Percentiles rank a stretch among this genome's conserved stretches.
These are phyloP conservation scores for Radopholus similis DNA, from an alignment of 1,140 invertebrate genomes.

Conservation along the genomic window DNA sequence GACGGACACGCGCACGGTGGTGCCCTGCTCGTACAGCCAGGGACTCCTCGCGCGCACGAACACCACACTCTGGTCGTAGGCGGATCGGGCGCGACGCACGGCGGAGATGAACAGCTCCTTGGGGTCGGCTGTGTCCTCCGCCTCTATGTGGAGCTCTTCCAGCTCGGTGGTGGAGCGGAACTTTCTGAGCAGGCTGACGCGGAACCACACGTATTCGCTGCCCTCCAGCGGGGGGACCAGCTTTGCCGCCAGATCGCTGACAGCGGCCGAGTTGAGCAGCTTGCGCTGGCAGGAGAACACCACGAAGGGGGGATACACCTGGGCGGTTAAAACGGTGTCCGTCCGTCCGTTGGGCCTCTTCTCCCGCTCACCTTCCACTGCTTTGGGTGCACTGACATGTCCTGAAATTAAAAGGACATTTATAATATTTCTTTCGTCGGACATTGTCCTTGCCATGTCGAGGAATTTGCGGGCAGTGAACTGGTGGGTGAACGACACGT, in stretches of 20 bases:
- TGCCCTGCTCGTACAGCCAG: slow-evolving; percentile 32
- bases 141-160: slow-evolving; percentile 49
- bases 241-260: slow-evolving; percentile 32
- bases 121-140: slow-evolving; percentile 47
- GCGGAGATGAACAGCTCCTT: slow-evolving; percentile 53
- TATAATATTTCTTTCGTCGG: background rate
- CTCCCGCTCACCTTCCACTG: slow-evolving; percentile 26
- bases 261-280: slow-evolving; percentile 42
- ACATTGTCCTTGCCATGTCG: slow-evolving; percentile 32
- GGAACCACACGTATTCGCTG: slow-evolving; percentile 54
- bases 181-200: slow-evolving; percentile 46
- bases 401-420: slow-evolving; percentile 7
- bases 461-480: slow-evolving; percentile 48
- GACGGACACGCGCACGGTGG: slow-evolving; percentile 44
- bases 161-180: slow-evolving; percentile 32
- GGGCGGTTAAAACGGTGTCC: background rate
- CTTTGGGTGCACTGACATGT: slow-evolving; percentile 49
- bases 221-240: slow-evolving; percentile 36
- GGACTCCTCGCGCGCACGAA: slow-evolving; percentile 57
- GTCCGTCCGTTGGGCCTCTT: background rate
- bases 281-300: slow-evolving; percentile 56
- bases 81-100: slow-evolving; percentile 47
- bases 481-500: slow-evolving; percentile 57
- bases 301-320: slow-evolving; percentile 48
- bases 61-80: slow-evolving; percentile 55